phyloP scores from a whole-genome alignment of 2,888 invertebrate genomes.

The Encarsia formosa region DNA sequence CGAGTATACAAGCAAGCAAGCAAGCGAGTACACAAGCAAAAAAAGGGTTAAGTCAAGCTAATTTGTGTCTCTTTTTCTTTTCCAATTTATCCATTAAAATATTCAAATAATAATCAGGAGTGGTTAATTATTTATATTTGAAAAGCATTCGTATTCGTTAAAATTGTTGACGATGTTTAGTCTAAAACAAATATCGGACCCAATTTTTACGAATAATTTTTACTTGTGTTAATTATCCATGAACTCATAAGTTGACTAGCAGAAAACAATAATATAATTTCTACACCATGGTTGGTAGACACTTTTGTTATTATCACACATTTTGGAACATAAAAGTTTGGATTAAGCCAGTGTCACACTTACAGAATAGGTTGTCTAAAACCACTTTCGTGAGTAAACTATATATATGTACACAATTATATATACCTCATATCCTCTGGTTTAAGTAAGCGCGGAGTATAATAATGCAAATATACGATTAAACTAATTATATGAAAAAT shows the following conservation, averaged over 20 bases:
- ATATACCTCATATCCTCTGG: slow-evolving; percentile 26
- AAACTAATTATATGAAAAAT: slow-evolving; percentile 6
- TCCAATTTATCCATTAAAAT: too few species aligned
- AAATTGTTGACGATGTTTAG: not conserved
- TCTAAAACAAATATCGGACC: not conserved
- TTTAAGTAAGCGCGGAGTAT: slow-evolving; percentile 23
- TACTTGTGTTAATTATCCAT: too few species aligned
- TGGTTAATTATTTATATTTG: too few species aligned
- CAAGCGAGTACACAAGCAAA: slow-evolving; percentile 30
- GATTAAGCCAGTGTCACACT: slow-evolving; percentile 26
- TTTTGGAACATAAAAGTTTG: slow-evolving; percentile 2
- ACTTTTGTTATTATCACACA: not conserved
- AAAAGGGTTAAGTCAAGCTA: slow-evolving; percentile 16
- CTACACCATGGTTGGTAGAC: too few species aligned
- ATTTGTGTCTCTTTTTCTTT: too few species aligned
- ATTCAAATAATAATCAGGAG: too few species aligned
- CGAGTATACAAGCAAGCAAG: slow-evolving; percentile 30
- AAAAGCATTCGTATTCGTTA: not conserved
- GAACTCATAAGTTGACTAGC: too few species aligned
- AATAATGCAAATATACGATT: slow-evolving; percentile 24
- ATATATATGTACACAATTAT: slow-evolving; percentile 6
- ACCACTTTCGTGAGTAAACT: slow-evolving; percentile 21
- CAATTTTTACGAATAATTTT: too few species aligned
- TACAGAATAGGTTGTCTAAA: slow-evolving; percentile 28
- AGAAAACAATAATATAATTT: too few species aligned